Percentiles rank a stretch among this genome's conserved stretches.
phyloP scores from a whole-genome alignment of 2,888 invertebrate species.

The Apodemia zela region DNA sequence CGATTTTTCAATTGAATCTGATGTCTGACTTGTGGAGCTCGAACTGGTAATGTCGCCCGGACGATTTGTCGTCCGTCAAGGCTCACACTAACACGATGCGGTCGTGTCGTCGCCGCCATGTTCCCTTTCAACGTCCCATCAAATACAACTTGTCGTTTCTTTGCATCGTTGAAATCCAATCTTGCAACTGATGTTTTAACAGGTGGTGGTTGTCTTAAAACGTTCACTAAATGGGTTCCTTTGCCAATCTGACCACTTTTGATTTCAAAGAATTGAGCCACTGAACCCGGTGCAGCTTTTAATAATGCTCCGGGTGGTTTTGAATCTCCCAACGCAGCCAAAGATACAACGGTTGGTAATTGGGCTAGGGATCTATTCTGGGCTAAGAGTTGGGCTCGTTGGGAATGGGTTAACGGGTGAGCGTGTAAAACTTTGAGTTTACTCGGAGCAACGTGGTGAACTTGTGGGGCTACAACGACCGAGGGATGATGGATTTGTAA shows the following conservation, averaged over 20 bases:
- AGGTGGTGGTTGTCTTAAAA: slow-evolving; percentile 58
- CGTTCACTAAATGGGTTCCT: slow-evolving; percentile 67
- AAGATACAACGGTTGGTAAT: slow-evolving; percentile 58
- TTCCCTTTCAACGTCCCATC: slow-evolving; percentile 43
- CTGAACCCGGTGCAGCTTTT: slow-evolving; percentile 55
- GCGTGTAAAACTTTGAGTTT: slow-evolving; percentile 66
- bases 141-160: slow-evolving; percentile 47
- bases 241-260: slow-evolving; percentile 61
- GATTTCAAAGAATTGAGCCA: slow-evolving; percentile 67
- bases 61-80: slow-evolving; percentile 57
- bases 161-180: slow-evolving; percentile 48
- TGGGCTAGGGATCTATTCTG: slow-evolving; percentile 46
- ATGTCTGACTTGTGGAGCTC: slow-evolving; percentile 45
- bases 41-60: slow-evolving; percentile 42
- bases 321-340: slow-evolving; percentile 54
- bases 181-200: slow-evolving; percentile 49
- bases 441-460: slow-evolving; percentile 52
- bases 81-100: slow-evolving; percentile 48
- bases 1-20: slow-evolving; percentile 59
- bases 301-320: slow-evolving; percentile 45
- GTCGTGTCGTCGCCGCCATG: slow-evolving; percentile 36
- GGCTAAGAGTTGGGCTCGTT: slow-evolving; percentile 54
- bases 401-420: slow-evolving; percentile 55
- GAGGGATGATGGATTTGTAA: slow-evolving; percentile 39
- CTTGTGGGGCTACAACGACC: slow-evolving; percentile 48